These are phyloP conservation scores for Ictalurus furcatus DNA, from an alignment of 2,113 vertebrate genomes.

Conservation along the genomic window DNA sequence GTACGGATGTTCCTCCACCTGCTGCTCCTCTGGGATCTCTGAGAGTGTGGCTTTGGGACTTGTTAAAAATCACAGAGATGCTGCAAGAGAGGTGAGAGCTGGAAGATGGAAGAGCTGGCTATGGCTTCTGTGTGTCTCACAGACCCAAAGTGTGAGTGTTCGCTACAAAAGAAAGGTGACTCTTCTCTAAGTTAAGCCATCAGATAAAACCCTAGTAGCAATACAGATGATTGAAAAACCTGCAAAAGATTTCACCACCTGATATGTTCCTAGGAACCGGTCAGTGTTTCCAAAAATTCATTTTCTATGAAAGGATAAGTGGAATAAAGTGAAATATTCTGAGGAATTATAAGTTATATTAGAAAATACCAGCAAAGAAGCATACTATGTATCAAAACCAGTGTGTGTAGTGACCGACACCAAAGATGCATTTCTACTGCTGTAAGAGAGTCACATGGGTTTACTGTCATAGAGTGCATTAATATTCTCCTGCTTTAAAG, in stretches of 20 bases:
- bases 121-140: conserved; percentile 29
- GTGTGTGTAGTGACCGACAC: not conserved
- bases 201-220: not conserved
- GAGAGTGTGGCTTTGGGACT: conserved; percentile 48
- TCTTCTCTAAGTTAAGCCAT: conserved; percentile 25
- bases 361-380: not conserved
- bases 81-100: conserved; percentile 38
- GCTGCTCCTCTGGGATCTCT: conserved; percentile 49
- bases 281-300: not conserved
- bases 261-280: not conserved
- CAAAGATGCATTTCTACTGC: not conserved
- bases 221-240: not conserved
- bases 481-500: conserved; percentile 60
- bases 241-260: not conserved
- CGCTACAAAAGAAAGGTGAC: conserved; percentile 17
- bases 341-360: not conserved
- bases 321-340: not conserved
- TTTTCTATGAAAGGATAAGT: not conserved
- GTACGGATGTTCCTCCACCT: conserved; percentile 43
- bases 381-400: conserved; percentile 5
- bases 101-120: conserved; percentile 46
- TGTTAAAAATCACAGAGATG: conserved; percentile 52
- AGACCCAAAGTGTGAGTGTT: conserved; percentile 39
- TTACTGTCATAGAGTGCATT: conserved; percentile 52
- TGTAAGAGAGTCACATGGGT: not conserved